phyloP scores from a whole-genome alignment of 1,140 invertebrate species.

The Micrasema longulum region DNA sequence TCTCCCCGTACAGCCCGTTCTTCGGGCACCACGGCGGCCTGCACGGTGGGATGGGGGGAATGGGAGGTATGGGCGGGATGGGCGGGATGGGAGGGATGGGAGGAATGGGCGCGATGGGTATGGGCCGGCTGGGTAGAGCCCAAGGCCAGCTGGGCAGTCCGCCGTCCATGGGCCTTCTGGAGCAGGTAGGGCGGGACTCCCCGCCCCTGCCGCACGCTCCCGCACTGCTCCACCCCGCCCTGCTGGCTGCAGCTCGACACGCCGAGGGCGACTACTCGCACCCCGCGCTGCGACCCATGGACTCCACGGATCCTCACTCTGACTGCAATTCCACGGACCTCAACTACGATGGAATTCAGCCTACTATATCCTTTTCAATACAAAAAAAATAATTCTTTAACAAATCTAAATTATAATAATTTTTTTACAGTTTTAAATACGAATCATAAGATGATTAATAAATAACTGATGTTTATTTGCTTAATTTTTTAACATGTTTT shows the following conservation, averaged over 20 bases:
- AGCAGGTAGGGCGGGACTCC: conserved; percentile 80
- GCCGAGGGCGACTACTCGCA: conserved; percentile 82
- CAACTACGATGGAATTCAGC: conserved; percentile 89
- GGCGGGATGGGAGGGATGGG: conserved; percentile 60
- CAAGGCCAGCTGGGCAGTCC: conserved; percentile 68
- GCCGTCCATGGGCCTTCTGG: conserved; percentile 73
- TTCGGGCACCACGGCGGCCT: conserved; percentile 72
- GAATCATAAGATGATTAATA: too few relatives aligned
- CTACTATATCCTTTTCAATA: conserved; percentile 94
- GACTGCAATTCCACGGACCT: conserved; percentile 91
- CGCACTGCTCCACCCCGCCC: conserved; percentile 82
- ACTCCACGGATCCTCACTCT: conserved; percentile 84
- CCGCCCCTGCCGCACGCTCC: conserved; percentile 83
- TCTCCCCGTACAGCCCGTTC: conserved; percentile 90
- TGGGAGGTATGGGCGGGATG: conserved; percentile 60
- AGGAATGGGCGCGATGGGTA: conserved; percentile 61
- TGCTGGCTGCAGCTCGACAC: conserved; percentile 83
- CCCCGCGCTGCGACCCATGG: conserved; percentile 74
- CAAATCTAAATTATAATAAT: too few relatives aligned
- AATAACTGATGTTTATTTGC: too few relatives aligned
- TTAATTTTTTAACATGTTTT: too few relatives aligned
- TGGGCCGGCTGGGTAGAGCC: conserved; percentile 59
- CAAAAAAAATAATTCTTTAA: too few relatives aligned
- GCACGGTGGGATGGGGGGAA: conserved; percentile 60
- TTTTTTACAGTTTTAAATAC: too few relatives aligned